These are phyloP conservation scores for Nudaria mundana DNA, from an alignment of 2,888 invertebrate genomes.

Conservation along the genomic window DNA sequence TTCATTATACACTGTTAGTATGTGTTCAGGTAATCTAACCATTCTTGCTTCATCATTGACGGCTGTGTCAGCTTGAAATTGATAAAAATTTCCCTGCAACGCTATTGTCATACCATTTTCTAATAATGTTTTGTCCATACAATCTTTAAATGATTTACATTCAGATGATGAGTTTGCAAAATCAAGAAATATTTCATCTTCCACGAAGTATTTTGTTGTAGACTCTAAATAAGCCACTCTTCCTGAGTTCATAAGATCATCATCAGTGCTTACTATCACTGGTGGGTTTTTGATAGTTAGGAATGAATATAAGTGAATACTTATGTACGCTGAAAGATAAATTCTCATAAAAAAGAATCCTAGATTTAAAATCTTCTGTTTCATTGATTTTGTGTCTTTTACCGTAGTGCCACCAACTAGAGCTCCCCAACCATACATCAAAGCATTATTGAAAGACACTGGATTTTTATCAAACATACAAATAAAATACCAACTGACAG, in stretches of 20 bases:
- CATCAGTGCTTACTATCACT: constrained; percentile 41
- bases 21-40: constrained; percentile 42
- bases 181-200: constrained; percentile 42
- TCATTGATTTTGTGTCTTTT: constrained; percentile 43
- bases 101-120: constrained; percentile 51
- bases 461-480: constrained; percentile 39
- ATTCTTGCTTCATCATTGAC: constrained; percentile 55
- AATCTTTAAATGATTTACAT: constrained; percentile 46
- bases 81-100: constrained; percentile 43
- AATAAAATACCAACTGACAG: constrained; percentile 45
- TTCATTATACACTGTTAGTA: constrained; percentile 56
- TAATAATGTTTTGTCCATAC: constrained; percentile 34
- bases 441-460: constrained; percentile 36
- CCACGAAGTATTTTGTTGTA: constrained; percentile 44
- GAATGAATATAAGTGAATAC: constrained; percentile 57
- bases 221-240: constrained; percentile 39
- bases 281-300: constrained; percentile 58
- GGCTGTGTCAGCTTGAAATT: constrained; percentile 48
- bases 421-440: constrained; percentile 56
- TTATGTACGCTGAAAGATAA: constrained; percentile 52
- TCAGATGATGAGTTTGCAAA: constrained; percentile 45
- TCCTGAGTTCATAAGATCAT: constrained; percentile 50
- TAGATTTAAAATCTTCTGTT: constrained; percentile 56
- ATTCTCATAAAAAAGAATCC: constrained; percentile 52
- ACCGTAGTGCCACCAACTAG: constrained; percentile 50